Percentiles rank a stretch among this genome's conserved stretches.
Conservation (phyloP, 2,888 invertebrate genomes). For the Agrotis puta region DNA sequence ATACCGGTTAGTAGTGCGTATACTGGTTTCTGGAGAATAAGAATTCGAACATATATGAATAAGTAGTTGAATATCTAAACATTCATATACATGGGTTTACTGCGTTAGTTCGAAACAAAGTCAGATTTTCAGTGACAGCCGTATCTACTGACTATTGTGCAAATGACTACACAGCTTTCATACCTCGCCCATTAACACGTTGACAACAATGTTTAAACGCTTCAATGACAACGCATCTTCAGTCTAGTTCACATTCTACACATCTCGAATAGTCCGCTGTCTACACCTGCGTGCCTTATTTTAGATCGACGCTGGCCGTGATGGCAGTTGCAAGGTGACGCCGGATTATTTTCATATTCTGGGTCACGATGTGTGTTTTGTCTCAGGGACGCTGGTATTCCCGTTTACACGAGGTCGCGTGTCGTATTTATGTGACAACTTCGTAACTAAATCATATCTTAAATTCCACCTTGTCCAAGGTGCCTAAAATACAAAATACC, state of each 20-base stretch:
- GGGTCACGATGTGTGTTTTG: conserved; percentile 85
- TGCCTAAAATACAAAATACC: conserved; percentile 26
- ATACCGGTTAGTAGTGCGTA: background rate
- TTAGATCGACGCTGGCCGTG: conserved; percentile 84
- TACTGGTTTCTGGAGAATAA: conserved; percentile 38
- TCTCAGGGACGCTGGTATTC: conserved; percentile 85
- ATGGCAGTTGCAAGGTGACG: conserved; percentile 85
- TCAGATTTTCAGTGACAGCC: conserved; percentile 8
- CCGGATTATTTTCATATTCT: conserved; percentile 89
- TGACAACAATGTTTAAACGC: conserved; percentile 71
- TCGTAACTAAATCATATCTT: conserved; percentile 61
- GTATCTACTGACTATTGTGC: conserved; percentile 18
- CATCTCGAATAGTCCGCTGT: conserved; percentile 75
- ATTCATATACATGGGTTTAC: conserved; percentile 8
- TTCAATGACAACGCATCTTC: conserved; percentile 59
- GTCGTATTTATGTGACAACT: conserved; percentile 71
- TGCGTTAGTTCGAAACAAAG: conserved; percentile 1
- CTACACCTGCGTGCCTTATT: conserved; percentile 88
- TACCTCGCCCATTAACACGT: conserved; percentile 69
- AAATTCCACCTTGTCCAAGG: conserved; percentile 53
- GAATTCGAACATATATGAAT: conserved; percentile 32
- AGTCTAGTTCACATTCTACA: conserved; percentile 73
- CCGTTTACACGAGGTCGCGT: conserved; percentile 72
- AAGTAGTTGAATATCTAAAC: conserved; percentile 10
- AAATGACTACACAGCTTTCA: conserved; percentile 65